Evolutionary conservation across 23 tunicate genomes (phyloP).

Genomic region (Ciona savignyi): DNA sequence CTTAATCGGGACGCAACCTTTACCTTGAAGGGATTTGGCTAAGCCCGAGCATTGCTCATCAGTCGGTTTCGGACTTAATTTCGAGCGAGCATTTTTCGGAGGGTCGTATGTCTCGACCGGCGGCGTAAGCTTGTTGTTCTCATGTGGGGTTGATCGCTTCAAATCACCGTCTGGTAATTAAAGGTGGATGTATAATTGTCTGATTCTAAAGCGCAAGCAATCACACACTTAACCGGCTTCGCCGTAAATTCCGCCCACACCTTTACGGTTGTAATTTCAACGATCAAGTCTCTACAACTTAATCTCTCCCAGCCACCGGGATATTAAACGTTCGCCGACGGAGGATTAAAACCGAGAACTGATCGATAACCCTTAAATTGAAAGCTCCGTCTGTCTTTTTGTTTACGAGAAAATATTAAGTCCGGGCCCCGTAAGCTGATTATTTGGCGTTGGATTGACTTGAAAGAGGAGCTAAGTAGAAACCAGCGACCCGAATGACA

Average conservation of each 20-base stretch:
- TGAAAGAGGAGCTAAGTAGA: slow-evolving; percentile 2
- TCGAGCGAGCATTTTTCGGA: too few relatives aligned
- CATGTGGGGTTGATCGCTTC: too few relatives aligned
- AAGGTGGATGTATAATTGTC: too few relatives aligned
- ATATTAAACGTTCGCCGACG: neutral
- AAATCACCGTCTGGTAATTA: too few relatives aligned
- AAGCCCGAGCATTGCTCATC: too few relatives aligned
- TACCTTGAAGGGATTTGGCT: too few relatives aligned
- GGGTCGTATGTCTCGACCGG: too few relatives aligned
- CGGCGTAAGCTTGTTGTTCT: too few relatives aligned
- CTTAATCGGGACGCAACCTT: too few relatives aligned
- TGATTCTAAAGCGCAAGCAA: too few relatives aligned
- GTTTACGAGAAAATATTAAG: neutral
- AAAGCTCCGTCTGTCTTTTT: neutral
- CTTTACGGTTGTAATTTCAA: neutral
- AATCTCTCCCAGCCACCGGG: neutral
- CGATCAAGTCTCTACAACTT: neutral
- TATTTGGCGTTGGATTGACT: slow-evolving; percentile 5
- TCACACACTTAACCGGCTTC: too few relatives aligned
- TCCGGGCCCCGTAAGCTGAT: slow-evolving; percentile 10
- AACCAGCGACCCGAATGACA: neutral
- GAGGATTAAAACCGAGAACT: neutral
- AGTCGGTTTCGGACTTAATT: too few relatives aligned
- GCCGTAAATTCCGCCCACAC: neutral
- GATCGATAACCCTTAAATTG: slow-evolving; percentile 5